Evolutionary conservation across 2,797 vertebrate genomes (phyloP), one percentile per base, ranked within the genome.

Genomic region (Mormyrus proboscirostris): DNA sequence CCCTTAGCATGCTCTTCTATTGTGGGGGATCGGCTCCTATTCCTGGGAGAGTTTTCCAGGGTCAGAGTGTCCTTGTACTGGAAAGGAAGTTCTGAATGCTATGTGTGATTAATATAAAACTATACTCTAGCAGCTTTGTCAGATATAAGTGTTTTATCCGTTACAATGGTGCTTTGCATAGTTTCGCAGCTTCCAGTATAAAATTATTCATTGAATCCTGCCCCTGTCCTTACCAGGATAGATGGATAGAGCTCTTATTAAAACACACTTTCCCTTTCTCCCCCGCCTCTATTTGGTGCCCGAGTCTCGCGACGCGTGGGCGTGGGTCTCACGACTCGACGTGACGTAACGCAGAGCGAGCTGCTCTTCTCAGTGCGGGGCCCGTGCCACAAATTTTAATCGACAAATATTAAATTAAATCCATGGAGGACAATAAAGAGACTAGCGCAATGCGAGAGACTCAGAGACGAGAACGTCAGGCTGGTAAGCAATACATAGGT

Each of bases 401-500:
- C 25, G 4, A 50, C 1, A 47, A n/a, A 14, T 84, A 25, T 50
- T 84, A 50, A 50, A 22, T 55, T 57, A 62, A 85, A 89, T 44
- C 10, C 22, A 89, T 89, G 88, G 88, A 85, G 10, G 9, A 12
- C 8, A 59, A 85, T 44, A 85, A 50, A 65, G 79, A 89, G 16
- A 25, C 88, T n/a, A 89, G 41, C 2, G 22, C 41, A 33, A 84
- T 82, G 88, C 53, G 16, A 59, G 25, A 59, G 44, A 33, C 79
- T 14, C 62, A 85, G 82, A 82, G 88, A 85, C 82, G 82, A 14
- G 88, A 89, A 33, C 88, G 88, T n/a, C 79, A 62, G 57, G 55
- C 88, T 16, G 88, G 88, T 85, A 50, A 50, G 55, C 2, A 19
- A 86, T 53, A 19, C 10, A 29, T 29, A 29, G 29, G 29, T 29